These are phyloP conservation scores for Sakesphorus luctuosus DNA, from an alignment of 2,113 vertebrate genomes.

Conservation along the genomic window DNA sequence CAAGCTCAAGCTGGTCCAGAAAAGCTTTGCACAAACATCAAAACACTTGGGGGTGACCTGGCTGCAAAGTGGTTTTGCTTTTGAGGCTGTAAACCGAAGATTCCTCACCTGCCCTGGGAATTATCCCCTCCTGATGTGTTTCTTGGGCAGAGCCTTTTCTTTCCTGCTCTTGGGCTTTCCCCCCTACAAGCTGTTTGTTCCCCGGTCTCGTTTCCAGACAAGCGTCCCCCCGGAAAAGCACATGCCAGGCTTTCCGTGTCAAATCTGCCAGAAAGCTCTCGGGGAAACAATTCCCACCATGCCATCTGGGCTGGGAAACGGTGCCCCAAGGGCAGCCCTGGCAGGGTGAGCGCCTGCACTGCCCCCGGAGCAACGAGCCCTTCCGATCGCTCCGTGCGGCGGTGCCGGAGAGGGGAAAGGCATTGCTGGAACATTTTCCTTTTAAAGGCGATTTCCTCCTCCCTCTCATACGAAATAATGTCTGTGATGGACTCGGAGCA, in stretches of 20 bases:
- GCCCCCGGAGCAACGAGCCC: accelerated
- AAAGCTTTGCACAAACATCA: neutral
- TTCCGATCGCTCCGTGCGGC: neutral
- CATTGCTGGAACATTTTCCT: neutral
- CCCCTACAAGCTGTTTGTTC: neutral
- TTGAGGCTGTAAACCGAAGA: neutral
- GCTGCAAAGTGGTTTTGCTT: neutral
- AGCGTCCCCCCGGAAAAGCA: neutral
- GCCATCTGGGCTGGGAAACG: neutral
- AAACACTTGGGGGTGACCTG: neutral
- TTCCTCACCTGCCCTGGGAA: neutral
- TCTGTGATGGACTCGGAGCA: neutral
- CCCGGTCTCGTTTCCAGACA: neutral
- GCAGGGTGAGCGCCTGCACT: neutral
- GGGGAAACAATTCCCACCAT: neutral
- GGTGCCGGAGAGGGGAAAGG: accelerated
- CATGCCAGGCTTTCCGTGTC: neutral
- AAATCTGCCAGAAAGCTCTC: neutral
- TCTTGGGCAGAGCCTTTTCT: neutral
- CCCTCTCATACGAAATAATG: accelerated
- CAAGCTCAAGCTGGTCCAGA: neutral
- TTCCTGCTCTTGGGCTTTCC: neutral
- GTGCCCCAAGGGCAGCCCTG: neutral
- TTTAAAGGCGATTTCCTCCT: neutral
- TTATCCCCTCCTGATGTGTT: neutral